These are phyloP conservation scores for Apteryx owenii DNA, from an alignment of 2,113 vertebrate genomes.

Conservation along the genomic window DNA sequence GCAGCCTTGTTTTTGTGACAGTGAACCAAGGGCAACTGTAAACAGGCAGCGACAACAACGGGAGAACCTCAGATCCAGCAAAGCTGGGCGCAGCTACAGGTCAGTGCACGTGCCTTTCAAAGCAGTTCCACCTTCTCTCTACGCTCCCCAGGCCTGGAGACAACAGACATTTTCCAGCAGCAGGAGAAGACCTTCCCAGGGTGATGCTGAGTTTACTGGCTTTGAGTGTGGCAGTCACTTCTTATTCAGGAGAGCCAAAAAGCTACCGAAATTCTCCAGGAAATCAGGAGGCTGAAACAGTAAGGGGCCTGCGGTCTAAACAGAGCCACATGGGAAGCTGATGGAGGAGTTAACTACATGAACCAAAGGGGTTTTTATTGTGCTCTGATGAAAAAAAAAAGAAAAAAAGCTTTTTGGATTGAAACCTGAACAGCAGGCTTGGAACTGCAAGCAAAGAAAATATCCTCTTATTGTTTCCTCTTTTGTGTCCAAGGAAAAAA, in stretches of 20 bases:
- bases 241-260: not conserved
- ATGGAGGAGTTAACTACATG: not conserved
- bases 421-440: not conserved
- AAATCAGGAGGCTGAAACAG: not conserved
- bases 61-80: not conserved
- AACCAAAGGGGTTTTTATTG: not conserved
- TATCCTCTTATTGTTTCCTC: not conserved
- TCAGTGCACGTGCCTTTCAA: not conserved
- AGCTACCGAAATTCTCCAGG: not conserved
- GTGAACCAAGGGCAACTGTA: not conserved
- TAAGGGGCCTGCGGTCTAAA: not conserved
- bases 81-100: not conserved
- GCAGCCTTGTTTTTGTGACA: not conserved
- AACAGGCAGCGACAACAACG: not conserved
- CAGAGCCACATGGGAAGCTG: rapidly evolving
- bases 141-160: not conserved
- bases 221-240: not conserved
- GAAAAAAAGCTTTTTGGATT: not conserved
- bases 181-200: not conserved
- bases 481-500: not conserved
- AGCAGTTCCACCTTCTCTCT: not conserved
- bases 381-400: not conserved
- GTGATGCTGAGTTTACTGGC: not conserved
- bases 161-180: not conserved
- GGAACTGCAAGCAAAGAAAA: not conserved